A percentile compares a stretch with the other conserved stretches of the same genome.
Conservation (phyloP, 2,888 invertebrate species). For the Copidosoma aretas region DNA sequence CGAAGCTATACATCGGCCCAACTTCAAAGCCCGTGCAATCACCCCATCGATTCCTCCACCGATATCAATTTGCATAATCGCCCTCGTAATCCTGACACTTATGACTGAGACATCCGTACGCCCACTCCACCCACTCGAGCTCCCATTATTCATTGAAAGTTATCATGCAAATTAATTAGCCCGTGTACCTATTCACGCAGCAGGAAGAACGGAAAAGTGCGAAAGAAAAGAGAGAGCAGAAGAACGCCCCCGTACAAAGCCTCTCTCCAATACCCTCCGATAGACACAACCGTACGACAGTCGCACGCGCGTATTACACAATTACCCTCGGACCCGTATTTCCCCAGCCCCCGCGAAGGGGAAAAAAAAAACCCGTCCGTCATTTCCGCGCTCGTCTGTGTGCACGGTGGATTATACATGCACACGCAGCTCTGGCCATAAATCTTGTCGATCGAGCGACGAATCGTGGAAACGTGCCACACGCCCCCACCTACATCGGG, state of each 20-base stretch:
- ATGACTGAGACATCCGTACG: slow-evolving; percentile 34
- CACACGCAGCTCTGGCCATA: slow-evolving; percentile 38
- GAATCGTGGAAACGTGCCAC: slow-evolving; percentile 53
- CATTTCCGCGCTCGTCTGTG: slow-evolving; percentile 8
- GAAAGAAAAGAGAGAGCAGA: too few species aligned
- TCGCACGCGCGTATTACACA: slow-evolving; percentile 17
- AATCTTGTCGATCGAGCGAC: slow-evolving; percentile 57
- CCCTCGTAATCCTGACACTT: slow-evolving; percentile 37
- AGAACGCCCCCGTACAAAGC: too few species aligned
- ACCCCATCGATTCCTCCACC: slow-evolving; percentile 30
- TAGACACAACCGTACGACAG: not conserved
- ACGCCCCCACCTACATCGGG: slow-evolving; percentile 20
- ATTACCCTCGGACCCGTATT: slow-evolving; percentile 13
- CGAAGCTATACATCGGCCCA: slow-evolving; percentile 15
- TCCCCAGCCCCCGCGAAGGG: not conserved
- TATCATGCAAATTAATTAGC: too few species aligned
- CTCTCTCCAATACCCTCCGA: too few species aligned
- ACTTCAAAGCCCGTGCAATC: slow-evolving; percentile 20
- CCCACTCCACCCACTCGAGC: slow-evolving; percentile 9
- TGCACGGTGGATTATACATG: not conserved
- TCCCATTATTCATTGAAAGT: not conserved
- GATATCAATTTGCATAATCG: slow-evolving; percentile 33
- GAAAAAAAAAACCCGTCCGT: not conserved
- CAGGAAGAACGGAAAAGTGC: too few species aligned
- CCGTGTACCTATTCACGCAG: too few species aligned